A percentile compares a stretch with the other conserved stretches of the same genome.
Evolutionary conservation across 2,113 vertebrate genomes (phyloP).

Genomic region (Coreoperca whiteheadi): DNA sequence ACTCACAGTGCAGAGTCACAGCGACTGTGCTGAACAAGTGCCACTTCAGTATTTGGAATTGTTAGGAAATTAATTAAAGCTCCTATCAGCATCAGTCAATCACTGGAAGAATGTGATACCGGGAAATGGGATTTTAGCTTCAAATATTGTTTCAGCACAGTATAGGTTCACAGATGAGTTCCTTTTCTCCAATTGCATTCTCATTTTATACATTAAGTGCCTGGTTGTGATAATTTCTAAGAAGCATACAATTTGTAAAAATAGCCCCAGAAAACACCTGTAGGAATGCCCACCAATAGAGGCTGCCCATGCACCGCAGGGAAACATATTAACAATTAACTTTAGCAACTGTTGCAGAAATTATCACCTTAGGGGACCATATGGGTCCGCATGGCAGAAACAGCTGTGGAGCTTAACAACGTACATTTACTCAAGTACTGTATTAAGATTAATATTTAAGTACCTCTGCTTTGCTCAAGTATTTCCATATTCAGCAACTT

Average conservation of each 20-base stretch:
- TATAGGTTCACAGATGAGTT: background rate
- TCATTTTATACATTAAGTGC: background rate
- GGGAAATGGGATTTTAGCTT: background rate
- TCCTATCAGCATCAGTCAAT: slow-evolving; percentile 9
- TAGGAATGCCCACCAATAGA: background rate
- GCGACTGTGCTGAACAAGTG: slow-evolving; percentile 11
- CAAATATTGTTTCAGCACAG: background rate
- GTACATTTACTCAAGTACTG: slow-evolving; percentile 63
- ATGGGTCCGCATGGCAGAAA: slow-evolving; percentile 33
- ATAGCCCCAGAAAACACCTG: background rate
- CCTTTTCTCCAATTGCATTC: background rate
- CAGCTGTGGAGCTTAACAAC: slow-evolving; percentile 45
- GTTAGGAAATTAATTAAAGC: slow-evolving; percentile 30
- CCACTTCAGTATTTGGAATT: slow-evolving; percentile 58
- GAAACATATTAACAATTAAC: slow-evolving; percentile 71
- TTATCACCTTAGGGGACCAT: slow-evolving; percentile 51
- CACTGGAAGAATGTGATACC: background rate
- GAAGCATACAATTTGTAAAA: slow-evolving; percentile 13
- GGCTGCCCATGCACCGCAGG: slow-evolving; percentile 21
- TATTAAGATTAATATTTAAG: slow-evolving; percentile 76
- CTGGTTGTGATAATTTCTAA: slow-evolving; percentile 1
- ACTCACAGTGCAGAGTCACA: slow-evolving; percentile 28
- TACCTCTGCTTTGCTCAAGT: slow-evolving; percentile 40
- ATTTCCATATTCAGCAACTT: slow-evolving; percentile 72
- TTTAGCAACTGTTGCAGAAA: slow-evolving; percentile 68